Conservation (phyloP, 2,888 invertebrate genomes). For the Gymnoscelis rufifasciata region DNA sequence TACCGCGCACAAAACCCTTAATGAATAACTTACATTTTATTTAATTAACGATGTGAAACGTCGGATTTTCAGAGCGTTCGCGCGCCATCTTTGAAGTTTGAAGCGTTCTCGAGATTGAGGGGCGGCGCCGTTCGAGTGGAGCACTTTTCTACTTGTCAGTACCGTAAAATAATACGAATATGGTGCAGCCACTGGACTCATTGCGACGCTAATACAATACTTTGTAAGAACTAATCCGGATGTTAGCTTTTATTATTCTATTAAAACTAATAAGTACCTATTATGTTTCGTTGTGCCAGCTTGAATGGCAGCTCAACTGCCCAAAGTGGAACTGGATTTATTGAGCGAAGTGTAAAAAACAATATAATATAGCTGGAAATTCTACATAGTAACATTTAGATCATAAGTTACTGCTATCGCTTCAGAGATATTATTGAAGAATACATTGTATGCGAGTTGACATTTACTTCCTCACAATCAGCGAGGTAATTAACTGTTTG, state of each 20-base stretch:
- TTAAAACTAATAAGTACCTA: constrained; percentile 29
- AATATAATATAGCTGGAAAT: too few species aligned
- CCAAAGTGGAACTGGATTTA: too few species aligned
- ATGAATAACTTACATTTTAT: constrained; percentile 40
- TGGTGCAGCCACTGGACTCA: constrained; percentile 54
- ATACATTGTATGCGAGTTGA: too few species aligned
- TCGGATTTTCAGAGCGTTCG: constrained; percentile 23
- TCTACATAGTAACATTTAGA: too few species aligned
- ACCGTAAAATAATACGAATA: constrained; percentile 66
- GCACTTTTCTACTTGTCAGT: constrained; percentile 52
- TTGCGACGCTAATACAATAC: constrained; percentile 66
- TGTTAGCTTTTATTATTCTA: constrained; percentile 75
- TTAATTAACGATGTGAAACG: constrained; percentile 37
- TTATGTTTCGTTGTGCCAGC: neutral
- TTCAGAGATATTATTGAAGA: too few species aligned
- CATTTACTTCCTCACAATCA: too few species aligned
- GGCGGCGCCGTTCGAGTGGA: constrained; percentile 28
- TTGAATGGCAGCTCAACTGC: neutral
- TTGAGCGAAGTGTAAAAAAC: too few species aligned
- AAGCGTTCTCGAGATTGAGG: constrained; percentile 40
- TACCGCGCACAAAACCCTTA: constrained; percentile 42
- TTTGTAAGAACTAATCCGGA: constrained; percentile 72
- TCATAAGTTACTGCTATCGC: too few species aligned
- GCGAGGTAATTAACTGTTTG: too few species aligned
- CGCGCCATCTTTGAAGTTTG: constrained; percentile 36